A percentile compares a stretch with the other conserved stretches of the same genome.
phyloP scores from a whole-genome alignment of 2,113 vertebrate genomes.

The Suricata suricatta region DNA sequence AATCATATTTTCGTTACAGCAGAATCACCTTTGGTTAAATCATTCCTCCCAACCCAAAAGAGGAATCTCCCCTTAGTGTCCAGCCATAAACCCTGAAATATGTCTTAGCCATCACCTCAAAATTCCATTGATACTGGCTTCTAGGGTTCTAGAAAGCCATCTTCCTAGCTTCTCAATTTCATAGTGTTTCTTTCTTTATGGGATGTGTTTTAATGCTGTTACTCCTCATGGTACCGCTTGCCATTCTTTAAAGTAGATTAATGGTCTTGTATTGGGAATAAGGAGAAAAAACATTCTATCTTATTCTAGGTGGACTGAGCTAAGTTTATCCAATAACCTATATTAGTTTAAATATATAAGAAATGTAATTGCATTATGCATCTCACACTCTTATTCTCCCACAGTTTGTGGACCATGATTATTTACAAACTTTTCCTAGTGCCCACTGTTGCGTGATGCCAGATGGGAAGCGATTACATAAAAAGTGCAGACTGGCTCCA shows the following conservation, averaged over 20 bases:
- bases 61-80: neutral
- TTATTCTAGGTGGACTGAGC: constrained; percentile 30
- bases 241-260: constrained; percentile 50
- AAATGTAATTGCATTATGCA: constrained; percentile 14
- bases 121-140: neutral
- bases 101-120: neutral
- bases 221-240: neutral
- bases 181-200: constrained; percentile 35
- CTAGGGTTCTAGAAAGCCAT: constrained; percentile 19
- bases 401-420: neutral
- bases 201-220: neutral
- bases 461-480: neutral
- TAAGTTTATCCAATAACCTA: constrained; percentile 2
- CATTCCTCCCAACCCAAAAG: neutral
- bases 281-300: neutral
- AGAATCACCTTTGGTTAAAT: neutral
- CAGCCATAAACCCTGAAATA: neutral
- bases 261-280: constrained; percentile 21
- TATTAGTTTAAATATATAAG: constrained; percentile 16
- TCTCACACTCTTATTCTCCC: constrained; percentile 21
- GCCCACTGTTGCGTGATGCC: neutral
- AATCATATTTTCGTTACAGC: neutral
- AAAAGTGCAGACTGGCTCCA: neutral
- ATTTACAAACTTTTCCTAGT: neutral
- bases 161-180: neutral